A percentile compares a stretch with the other conserved stretches of the same genome.
These are phyloP conservation scores for Drosophila setifemur DNA, from an alignment of 1,140 invertebrate genomes.

Conservation along the genomic window DNA sequence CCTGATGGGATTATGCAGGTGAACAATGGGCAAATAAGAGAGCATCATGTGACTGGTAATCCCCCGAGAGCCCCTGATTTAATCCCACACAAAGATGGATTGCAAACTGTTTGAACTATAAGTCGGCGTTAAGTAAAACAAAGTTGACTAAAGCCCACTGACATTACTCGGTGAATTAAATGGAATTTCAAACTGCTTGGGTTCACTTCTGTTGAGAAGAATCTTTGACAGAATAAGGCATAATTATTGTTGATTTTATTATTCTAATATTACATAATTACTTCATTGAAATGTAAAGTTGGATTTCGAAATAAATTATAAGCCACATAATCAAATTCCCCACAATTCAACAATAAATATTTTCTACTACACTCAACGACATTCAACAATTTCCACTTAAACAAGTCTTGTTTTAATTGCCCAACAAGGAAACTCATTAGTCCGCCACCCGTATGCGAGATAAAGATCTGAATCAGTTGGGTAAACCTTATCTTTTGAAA, in stretches of 20 bases:
- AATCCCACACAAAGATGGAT: constrained; percentile 3
- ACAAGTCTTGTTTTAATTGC: constrained; percentile 21
- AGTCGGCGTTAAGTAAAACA: not conserved
- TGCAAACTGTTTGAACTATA: not conserved
- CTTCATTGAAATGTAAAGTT: too few species aligned
- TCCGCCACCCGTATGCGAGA: constrained; percentile 8
- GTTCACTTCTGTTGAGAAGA: too few species aligned
- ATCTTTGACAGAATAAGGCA: too few species aligned
- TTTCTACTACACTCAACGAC: too few species aligned
- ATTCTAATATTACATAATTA: too few species aligned
- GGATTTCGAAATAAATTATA: too few species aligned
- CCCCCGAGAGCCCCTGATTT: constrained; percentile 3
- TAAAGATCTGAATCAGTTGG: constrained; percentile 30
- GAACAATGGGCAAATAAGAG: not conserved
- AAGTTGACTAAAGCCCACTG: not conserved
- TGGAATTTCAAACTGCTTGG: too few species aligned
- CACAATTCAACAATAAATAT: too few species aligned
- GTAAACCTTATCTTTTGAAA: constrained; percentile 6
- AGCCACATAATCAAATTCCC: too few species aligned
- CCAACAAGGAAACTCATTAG: constrained; percentile 39
- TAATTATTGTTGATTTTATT: too few species aligned
- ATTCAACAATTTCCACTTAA: not conserved
- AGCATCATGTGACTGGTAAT: constrained; percentile 19
- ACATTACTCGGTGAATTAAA: not conserved
- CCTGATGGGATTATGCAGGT: not conserved